Conservation (phyloP, 2,113 vertebrate species). For the Gadus macrocephalus region DNA sequence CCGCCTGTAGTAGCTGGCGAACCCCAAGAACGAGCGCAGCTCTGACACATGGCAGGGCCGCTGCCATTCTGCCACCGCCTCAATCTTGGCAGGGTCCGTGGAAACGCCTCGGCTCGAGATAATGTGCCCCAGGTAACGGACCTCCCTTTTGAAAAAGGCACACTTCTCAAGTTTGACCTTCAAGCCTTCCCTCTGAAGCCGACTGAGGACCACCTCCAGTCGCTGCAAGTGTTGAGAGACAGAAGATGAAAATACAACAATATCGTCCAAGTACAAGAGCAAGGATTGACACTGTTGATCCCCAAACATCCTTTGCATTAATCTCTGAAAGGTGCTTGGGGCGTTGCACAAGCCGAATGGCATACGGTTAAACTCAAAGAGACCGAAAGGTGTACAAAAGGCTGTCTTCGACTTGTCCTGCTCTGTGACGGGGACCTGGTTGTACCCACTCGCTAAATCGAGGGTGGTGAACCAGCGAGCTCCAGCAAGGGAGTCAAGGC, state of each 20-base stretch:
- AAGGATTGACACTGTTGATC: conserved; percentile 16
- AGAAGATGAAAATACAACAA: conserved; percentile 15
- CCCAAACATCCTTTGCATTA: conserved; percentile 15
- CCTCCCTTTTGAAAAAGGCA: no score
- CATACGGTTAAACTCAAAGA: no score
- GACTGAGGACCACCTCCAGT: conserved; percentile 9
- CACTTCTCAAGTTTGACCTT: no score
- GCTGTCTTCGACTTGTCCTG: background rate
- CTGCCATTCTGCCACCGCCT: conserved; percentile 3
- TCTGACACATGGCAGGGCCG: no score
- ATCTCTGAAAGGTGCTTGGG: no score
- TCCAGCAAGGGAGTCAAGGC: no score
- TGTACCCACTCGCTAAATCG: conserved; percentile 12
- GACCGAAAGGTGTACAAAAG: no score
- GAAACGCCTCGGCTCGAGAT: no score
- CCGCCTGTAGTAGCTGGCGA: no score
- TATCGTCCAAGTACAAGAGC: conserved; percentile 11
- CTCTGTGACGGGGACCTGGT: conserved; percentile 9
- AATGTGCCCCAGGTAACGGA: no score
- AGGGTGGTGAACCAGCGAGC: conserved; percentile 15
- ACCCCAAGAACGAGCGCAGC: no score
- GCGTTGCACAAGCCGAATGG: no score
- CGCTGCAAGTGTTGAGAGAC: conserved; percentile 8
- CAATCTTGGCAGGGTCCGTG: conserved; percentile 10
- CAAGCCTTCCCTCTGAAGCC: background rate